Conservation (phyloP, 2,888 invertebrate species). For the Drosophila incognita region DNA sequence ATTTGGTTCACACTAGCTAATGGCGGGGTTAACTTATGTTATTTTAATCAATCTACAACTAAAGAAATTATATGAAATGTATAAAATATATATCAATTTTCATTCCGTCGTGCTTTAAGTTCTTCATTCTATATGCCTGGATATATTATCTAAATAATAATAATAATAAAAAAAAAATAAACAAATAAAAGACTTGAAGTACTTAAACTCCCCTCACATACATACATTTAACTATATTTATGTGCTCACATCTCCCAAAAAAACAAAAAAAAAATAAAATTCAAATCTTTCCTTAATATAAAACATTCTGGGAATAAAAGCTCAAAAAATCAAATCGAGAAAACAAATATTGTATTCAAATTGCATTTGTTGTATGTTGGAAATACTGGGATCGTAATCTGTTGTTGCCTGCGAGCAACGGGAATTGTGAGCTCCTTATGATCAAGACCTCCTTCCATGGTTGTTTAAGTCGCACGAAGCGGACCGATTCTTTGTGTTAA, state of each 20-base stretch:
- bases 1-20: constrained; percentile 65
- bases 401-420: too few species aligned
- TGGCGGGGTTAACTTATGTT: constrained; percentile 67
- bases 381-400: too few species aligned
- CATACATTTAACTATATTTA: constrained; percentile 24
- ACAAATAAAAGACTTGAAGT: constrained; percentile 55
- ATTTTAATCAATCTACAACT: constrained; percentile 40
- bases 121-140: constrained; percentile 43
- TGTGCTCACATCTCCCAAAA: constrained; percentile 22
- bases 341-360: neutral
- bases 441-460: too few species aligned
- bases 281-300: constrained; percentile 23
- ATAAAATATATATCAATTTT: constrained; percentile 42
- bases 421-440: too few species aligned
- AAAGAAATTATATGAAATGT: constrained; percentile 47
- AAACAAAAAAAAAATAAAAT: neutral
- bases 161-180: constrained; percentile 1
- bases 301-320: constrained; percentile 39
- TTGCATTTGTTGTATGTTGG: neutral
- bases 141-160: constrained; percentile 49
- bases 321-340: constrained; percentile 40
- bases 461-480: too few species aligned
- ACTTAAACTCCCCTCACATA: constrained; percentile 32
- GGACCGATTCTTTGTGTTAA: too few species aligned
- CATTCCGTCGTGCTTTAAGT: constrained; percentile 67